phyloP scores from a whole-genome alignment of 2,797 vertebrate species.

The Pyrocephalus nanus region DNA sequence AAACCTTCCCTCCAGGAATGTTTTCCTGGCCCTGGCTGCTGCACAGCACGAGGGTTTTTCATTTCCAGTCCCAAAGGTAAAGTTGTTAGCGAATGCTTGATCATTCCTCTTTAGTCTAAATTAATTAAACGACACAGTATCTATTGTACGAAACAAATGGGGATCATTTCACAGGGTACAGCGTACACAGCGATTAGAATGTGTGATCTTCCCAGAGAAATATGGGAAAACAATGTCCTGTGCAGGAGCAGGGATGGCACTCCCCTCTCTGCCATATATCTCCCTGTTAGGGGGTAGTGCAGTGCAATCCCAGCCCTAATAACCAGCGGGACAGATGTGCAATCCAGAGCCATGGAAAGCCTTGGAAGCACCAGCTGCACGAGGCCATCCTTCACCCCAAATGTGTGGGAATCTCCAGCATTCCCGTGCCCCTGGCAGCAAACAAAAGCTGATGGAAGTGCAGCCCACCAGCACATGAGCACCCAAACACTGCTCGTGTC shows the following conservation, averaged over 20 bases:
- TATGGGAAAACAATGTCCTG: conserved; percentile 46
- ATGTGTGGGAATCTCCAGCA: background rate
- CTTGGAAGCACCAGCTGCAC: background rate
- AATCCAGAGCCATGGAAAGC: background rate
- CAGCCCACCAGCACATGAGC: background rate
- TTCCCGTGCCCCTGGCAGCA: background rate
- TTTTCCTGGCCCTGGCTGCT: conserved; percentile 18
- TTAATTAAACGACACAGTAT: conserved; percentile 75
- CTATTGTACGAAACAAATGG: conserved; percentile 69
- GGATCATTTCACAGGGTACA: conserved; percentile 51
- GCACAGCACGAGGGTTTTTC: conserved; percentile 39
- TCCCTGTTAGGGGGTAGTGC: background rate
- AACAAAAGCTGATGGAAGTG: background rate
- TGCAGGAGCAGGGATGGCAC: background rate
- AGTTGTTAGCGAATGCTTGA: conserved; percentile 65
- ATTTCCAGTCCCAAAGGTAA: conserved; percentile 67
- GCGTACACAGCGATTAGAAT: conserved; percentile 48
- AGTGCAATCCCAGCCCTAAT: background rate
- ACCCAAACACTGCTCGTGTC: background rate
- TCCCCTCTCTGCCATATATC: background rate
- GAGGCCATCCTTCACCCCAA: background rate
- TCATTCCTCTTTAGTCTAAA: conserved; percentile 72
- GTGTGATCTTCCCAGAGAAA: conserved; percentile 64
- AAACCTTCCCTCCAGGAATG: conserved; percentile 31
- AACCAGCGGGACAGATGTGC: conserved; percentile 9